These are phyloP conservation scores for Phyllotis vaccarum DNA, from an alignment of 2,797 vertebrate species.

Conservation along the genomic window DNA sequence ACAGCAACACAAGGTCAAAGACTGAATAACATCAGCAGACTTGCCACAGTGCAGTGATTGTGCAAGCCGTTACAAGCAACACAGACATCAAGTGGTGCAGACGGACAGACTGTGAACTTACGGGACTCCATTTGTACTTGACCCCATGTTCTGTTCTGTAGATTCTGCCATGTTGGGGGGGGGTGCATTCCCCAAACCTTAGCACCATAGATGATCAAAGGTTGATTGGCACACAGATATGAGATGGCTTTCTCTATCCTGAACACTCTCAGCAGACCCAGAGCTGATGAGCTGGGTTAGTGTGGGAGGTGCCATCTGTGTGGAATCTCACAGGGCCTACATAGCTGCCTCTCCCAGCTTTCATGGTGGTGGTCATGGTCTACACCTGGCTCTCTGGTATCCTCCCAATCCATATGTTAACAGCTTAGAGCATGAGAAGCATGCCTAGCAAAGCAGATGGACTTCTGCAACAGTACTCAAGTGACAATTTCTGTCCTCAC, in stretches of 20 bases:
- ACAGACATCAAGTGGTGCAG: no score
- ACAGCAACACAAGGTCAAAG: background rate
- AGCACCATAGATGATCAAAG: background rate
- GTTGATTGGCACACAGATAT: background rate
- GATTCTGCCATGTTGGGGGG: background rate
- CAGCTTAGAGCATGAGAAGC: background rate
- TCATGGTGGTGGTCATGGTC: background rate
- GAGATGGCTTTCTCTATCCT: background rate
- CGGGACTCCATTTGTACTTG: background rate
- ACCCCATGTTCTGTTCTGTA: background rate
- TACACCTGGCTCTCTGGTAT: background rate
- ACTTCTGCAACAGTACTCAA: background rate
- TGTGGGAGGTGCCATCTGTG: background rate
- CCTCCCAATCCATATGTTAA: background rate
- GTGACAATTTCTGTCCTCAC: background rate
- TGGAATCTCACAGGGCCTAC: background rate
- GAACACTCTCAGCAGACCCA: background rate
- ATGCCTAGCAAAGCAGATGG: background rate
- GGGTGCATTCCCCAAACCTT: background rate
- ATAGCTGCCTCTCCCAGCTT: no score
- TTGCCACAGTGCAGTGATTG: background rate
- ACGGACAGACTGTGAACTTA: background rate
- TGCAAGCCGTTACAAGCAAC: background rate
- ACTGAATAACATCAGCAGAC: background rate
- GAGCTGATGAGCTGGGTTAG: background rate